Base-by-base conservation (phyloP, 2,113 vertebrate genomes). In the Lipotes vexillifer region DNA sequence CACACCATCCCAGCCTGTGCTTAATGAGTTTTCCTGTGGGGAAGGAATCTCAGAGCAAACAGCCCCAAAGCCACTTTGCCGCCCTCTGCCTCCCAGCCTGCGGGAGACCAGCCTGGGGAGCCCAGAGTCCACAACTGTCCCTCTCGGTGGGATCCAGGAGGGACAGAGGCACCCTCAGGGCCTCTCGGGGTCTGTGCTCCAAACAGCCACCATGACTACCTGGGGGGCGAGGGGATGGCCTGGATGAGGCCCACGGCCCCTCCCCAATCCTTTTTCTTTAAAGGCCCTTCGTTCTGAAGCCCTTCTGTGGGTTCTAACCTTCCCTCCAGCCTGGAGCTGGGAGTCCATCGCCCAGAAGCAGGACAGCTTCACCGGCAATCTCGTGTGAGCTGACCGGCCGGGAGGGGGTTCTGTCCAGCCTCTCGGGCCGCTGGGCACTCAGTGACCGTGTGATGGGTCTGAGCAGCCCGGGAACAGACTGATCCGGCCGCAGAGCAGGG, bases 401-500 rank as follows among this genome's bases (percentile, higher is more conserved):
- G 2, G 4, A 7, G 25, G n/a, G 15, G 2, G 27, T 6, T 85
- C 71, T 20, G 63, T 57, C 55, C 4, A 7, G 18, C 11, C 38
- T 3, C 46, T 2, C 0, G 0, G 33, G 14, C 27, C 15, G 1
- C 2, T 0, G 10, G 0, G 17, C 6, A 15, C 15, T 1, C 3
- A 18, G 31, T 1, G 63, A 15, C 46, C 3, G 1, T 7, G 6
- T 6, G 14, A 18, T 0, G 6, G 52, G 31, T 4, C 18, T 8
- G 59, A 10, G 41, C 11, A 17, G 38, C 55, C 46, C 0, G 0
- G 66, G 33, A 21, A 31, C 46, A 25, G n/a, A 23, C 1, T 2
- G 29, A 5, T 0, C 4, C 0, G 1, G 46, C 0, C 0, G 2
- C 38, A 0, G 11, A 78, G 29, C 29, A 18, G 6, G 52, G 57